Conservation (phyloP, 23 tunicate species). For the Oikopleura dioica region DNA sequence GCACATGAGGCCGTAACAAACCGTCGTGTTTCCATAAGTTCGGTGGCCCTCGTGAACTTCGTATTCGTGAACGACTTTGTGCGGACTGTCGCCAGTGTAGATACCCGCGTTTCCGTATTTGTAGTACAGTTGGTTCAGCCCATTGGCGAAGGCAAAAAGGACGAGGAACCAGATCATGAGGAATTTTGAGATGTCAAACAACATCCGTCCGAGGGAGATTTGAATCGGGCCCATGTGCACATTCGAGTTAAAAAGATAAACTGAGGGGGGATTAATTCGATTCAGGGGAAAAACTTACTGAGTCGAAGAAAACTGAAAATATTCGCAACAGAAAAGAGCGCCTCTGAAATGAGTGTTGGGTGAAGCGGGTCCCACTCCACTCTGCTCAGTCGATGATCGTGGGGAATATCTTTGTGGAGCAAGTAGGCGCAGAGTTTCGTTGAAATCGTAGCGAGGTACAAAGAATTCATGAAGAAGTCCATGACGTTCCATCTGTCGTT, state of each 20-base stretch:
- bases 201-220: constrained; percentile 42
- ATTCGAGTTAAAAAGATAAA: constrained; percentile 3
- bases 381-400: background rate
- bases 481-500: background rate
- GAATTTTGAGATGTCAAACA: constrained; percentile 35
- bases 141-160: constrained; percentile 38
- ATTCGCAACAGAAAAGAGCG: background rate
- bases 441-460: constrained; percentile 4
- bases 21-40: background rate
- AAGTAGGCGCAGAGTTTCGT: constrained; percentile 2
- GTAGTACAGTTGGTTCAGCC: constrained; percentile 45
- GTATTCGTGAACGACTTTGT: background rate
- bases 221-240: constrained; percentile 47
- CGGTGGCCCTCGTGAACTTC: background rate
- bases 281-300: background rate
- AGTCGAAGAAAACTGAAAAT: constrained; percentile 1
- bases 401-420: background rate
- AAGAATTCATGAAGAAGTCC: constrained; percentile 8
- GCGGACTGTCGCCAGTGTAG: background rate
- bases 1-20: constrained; percentile 9
- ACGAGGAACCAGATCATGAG: constrained; percentile 29
- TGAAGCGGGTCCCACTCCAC: constrained; percentile 12
- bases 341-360: constrained; percentile 9
- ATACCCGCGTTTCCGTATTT: constrained; percentile 32
- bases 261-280: background rate